Evolutionary conservation across 92 coral and sea anemone species (phyloP).

Genomic region (Parazoanthus swiftii): DNA sequence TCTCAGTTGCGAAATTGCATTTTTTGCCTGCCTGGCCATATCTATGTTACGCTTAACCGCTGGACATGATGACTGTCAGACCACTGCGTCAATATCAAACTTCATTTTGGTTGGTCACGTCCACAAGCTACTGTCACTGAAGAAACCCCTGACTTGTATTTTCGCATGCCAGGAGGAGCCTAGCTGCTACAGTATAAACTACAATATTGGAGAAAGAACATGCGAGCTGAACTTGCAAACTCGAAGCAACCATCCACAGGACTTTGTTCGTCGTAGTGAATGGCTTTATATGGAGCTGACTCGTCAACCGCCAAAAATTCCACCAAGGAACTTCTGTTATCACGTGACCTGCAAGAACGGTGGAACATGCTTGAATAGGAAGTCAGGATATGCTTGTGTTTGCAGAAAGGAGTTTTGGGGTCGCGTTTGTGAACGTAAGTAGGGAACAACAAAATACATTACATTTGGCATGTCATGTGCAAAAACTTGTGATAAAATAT

Average conservation of each 20-base stretch:
- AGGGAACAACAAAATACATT: not conserved
- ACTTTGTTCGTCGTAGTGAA: slow-evolving; percentile 33
- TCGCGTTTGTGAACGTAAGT: slow-evolving; percentile 25
- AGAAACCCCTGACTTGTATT: slow-evolving; percentile 33
- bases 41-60: not conserved
- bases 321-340: not conserved
- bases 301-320: not conserved
- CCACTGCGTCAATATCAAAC: slow-evolving; percentile 29
- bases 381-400: not conserved
- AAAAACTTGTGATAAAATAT: no score
- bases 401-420: not conserved
- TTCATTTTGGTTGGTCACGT: slow-evolving; percentile 44
- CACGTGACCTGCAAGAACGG: slow-evolving; percentile 29
- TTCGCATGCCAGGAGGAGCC: slow-evolving; percentile 35
- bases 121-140: not conserved
- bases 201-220: not conserved
- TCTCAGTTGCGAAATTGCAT: not conserved
- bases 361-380: slow-evolving; percentile 10
- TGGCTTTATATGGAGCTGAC: slow-evolving; percentile 35
- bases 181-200: slow-evolving; percentile 46
- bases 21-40: not conserved
- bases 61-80: slow-evolving; percentile 20
- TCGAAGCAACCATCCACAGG: not conserved
- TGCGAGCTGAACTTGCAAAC: slow-evolving; percentile 48
- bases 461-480: not conserved